Percentiles rank a stretch among this genome's conserved stretches.
These are phyloP conservation scores for Takifugu rubripes DNA, from an alignment of 2,797 vertebrate species.

Conservation along the genomic window DNA sequence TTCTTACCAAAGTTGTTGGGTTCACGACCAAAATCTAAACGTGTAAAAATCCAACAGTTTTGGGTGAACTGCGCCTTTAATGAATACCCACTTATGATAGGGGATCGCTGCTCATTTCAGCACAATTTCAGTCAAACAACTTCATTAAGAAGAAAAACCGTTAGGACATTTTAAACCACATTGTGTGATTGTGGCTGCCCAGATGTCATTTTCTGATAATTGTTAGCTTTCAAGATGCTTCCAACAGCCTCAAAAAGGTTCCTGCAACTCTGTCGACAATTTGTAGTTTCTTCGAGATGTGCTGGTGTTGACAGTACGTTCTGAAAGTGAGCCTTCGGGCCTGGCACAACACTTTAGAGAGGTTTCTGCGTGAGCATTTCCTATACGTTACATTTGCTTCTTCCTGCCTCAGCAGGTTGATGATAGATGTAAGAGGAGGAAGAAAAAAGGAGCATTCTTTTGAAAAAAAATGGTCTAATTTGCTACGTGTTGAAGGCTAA, in stretches of 20 bases:
- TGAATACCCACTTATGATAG: too few species aligned
- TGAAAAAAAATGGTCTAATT: neutral
- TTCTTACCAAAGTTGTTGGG: neutral
- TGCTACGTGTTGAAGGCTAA: constrained; percentile 12
- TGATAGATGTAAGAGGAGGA: constrained; percentile 22
- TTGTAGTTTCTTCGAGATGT: constrained; percentile 48
- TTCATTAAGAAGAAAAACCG: too few species aligned
- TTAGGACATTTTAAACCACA: neutral
- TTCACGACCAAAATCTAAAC: too few species aligned
- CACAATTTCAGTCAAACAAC: too few species aligned
- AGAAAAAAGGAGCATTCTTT: constrained; percentile 46
- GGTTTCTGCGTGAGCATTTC: neutral
- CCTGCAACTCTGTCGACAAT: constrained; percentile 40
- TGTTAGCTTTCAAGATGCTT: constrained; percentile 32
- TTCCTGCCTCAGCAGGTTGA: constrained; percentile 10
- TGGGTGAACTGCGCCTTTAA: too few species aligned
- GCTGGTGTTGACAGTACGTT: constrained; percentile 52
- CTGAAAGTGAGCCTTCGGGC: constrained; percentile 45
- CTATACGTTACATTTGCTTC: constrained; percentile 16
- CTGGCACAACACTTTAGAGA: constrained; percentile 9
- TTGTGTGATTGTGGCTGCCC: constrained; percentile 7
- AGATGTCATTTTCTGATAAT: constrained; percentile 24
- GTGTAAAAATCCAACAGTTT: too few species aligned
- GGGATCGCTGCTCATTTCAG: too few species aligned
- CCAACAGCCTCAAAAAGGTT: constrained; percentile 35